Evolutionary conservation across 2,888 invertebrate genomes (phyloP), one percentile per base, ranked within the genome.

Genomic region (Ephialtes manifestator): DNA sequence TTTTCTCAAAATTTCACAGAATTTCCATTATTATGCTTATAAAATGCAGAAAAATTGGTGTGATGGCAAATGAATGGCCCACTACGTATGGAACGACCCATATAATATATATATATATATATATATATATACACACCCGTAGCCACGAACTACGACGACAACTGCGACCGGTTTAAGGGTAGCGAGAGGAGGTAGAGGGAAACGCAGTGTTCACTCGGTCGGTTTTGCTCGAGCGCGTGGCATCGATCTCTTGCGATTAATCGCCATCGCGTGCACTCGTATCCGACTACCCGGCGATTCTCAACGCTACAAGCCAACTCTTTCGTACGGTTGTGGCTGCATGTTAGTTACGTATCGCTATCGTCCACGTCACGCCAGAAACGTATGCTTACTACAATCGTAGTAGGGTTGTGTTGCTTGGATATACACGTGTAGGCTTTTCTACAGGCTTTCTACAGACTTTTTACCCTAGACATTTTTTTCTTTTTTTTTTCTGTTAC

Each of bases 221-320:
- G 28, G 15, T 11, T 58, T 46, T 31, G 18, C 46, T 46, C 53
- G 68, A 53, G 67, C 77, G 43, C 58, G 55, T 55, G 58, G 82
- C 71, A 85, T 85, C 85, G 85, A 85, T 85, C 79, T 82, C 58
- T 46, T 43, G 65, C 71, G 79, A 85, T 85, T 83, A 85, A 85
- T 82, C 82, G 82, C 85, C 71, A 80, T 85, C 80, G 85, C 82
- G 85, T 85, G 85, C 71, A 60, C 53, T 63, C 35, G 48, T 43
- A 43, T 58, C 53, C 60, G 39, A 15, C 39, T 46, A 20, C 4
- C 46, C 18, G 20, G 63, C 76, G 63, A 35, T 77, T 77, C 55
- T 55, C 58, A 68, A 55, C 53, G 43, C 46, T 24, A 28, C 46
- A 39, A 28, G 7, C 65, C 48, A 48, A 31, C 20, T 76, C 39